Conservation (phyloP, 2,113 vertebrate genomes). For the Megatriorchis doriae region DNA sequence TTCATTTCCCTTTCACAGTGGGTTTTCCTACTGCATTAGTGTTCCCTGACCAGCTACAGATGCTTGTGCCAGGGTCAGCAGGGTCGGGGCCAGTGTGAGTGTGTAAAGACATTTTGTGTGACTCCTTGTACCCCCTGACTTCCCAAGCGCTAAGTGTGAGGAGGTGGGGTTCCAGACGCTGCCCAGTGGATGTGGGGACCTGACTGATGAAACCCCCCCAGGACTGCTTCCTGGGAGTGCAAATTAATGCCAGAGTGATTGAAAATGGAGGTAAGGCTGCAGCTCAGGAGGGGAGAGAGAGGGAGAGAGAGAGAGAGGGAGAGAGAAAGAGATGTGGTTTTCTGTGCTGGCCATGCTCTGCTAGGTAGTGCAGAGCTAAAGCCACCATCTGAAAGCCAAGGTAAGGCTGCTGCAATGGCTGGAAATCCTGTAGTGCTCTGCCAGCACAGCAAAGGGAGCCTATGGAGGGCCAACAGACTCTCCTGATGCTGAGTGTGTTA, state of each 20-base stretch:
- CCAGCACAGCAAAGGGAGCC: not conserved
- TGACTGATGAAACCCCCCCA: rapidly evolving
- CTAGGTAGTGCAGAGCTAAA: not conserved
- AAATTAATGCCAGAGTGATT: not conserved
- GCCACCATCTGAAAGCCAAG: not conserved
- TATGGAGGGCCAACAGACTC: not conserved
- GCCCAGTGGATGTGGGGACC: rapidly evolving
- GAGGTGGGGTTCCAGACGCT: not conserved
- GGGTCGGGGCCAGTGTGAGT: rapidly evolving
- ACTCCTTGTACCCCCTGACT: not conserved
- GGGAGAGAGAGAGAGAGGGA: not conserved
- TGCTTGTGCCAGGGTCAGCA: not conserved
- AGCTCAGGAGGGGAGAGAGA: not conserved
- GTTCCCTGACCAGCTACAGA: not conserved
- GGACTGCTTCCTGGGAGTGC: not conserved
- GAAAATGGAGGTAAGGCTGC: not conserved
- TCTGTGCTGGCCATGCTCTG: not conserved
- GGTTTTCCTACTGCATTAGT: not conserved
- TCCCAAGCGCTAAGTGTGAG: not conserved
- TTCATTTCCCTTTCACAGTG: not conserved
- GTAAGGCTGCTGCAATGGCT: not conserved
- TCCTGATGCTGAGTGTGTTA: not conserved
- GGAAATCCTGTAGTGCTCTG: not conserved
- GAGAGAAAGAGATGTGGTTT: too few relatives aligned
- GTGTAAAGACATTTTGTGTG: not conserved